Conservation (phyloP, 2,888 invertebrate genomes). For the Branchinecta sandiegonensis region DNA sequence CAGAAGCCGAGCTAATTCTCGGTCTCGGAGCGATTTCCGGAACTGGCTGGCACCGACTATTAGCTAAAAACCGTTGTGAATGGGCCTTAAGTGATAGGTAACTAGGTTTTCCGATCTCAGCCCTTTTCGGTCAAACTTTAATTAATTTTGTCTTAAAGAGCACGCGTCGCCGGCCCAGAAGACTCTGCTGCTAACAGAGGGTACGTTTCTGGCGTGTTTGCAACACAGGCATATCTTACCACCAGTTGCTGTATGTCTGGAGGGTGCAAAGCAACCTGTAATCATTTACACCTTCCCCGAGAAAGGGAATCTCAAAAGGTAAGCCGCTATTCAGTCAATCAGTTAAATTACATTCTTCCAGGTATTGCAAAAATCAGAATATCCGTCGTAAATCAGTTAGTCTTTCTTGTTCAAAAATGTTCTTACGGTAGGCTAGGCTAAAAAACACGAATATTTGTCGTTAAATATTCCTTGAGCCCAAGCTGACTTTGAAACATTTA, state of each 20-base stretch:
- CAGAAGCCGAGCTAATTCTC: too few relatives aligned
- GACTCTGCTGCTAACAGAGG: constrained; percentile 54
- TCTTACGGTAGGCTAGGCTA: too few relatives aligned
- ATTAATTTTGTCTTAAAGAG: constrained; percentile 43
- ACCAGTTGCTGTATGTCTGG: constrained; percentile 51
- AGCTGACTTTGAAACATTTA: too few relatives aligned
- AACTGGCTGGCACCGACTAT: too few relatives aligned
- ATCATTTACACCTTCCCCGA: constrained; percentile 54
- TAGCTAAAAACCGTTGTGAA: too few relatives aligned
- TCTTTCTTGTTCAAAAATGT: too few relatives aligned
- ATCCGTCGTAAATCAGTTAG: too few relatives aligned
- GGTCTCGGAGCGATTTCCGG: too few relatives aligned
- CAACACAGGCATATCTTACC: constrained; percentile 55
- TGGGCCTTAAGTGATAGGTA: not conserved
- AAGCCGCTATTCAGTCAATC: constrained; percentile 24
- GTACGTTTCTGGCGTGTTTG: constrained; percentile 54
- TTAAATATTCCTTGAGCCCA: too few relatives aligned
- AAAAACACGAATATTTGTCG: too few relatives aligned
- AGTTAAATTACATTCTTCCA: too few relatives aligned
- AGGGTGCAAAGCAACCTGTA: constrained; percentile 39
- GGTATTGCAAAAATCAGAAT: too few relatives aligned
- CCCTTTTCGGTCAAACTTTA: constrained; percentile 36
- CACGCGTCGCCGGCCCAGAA: constrained; percentile 56
- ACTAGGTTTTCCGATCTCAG: not conserved
- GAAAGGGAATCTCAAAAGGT: constrained; percentile 56